These are phyloP conservation scores for Pachyseris speciosa DNA, from an alignment of 64 coral and sea anemone species.

Conservation along the genomic window DNA sequence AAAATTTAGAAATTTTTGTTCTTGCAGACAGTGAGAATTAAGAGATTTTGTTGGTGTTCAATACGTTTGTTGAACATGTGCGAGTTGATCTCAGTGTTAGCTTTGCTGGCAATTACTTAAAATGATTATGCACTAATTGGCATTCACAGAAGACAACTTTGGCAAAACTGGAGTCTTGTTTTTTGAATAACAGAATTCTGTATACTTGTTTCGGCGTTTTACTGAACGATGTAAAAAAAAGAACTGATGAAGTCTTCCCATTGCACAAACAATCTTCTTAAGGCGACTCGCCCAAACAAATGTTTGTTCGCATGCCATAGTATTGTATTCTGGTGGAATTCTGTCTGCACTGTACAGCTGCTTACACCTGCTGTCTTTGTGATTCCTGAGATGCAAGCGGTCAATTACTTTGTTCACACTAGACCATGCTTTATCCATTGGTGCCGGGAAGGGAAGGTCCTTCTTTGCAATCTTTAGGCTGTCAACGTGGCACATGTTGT, in stretches of 20 bases:
- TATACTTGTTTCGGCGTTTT: too few relatives aligned
- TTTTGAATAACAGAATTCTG: too few relatives aligned
- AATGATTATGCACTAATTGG: too few relatives aligned
- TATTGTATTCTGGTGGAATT: not conserved
- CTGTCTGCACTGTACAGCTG: conserved; percentile 16
- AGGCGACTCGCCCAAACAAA: conserved; percentile 14
- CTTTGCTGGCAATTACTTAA: too few relatives aligned
- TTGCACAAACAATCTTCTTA: conserved; percentile 1
- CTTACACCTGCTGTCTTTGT: conserved; percentile 17
- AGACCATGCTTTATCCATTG: not conserved
- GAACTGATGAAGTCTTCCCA: conserved; percentile 22
- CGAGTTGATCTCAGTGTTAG: too few relatives aligned
- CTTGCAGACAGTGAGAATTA: too few relatives aligned
- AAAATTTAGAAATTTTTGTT: too few relatives aligned
- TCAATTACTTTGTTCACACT: not conserved
- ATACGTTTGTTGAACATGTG: too few relatives aligned
- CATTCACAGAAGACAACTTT: too few relatives aligned
- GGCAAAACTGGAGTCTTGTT: too few relatives aligned
- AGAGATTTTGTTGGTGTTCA: too few relatives aligned
- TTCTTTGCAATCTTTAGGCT: not conserved
- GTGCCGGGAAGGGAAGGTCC: not conserved
- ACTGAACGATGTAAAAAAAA: conserved; percentile 23
- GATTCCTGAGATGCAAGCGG: not conserved
- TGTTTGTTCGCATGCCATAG: conserved; percentile 24
- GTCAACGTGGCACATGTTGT: conserved; percentile 52